phyloP scores from a whole-genome alignment of 2,113 vertebrate species.

The Poecilia latipinna region DNA sequence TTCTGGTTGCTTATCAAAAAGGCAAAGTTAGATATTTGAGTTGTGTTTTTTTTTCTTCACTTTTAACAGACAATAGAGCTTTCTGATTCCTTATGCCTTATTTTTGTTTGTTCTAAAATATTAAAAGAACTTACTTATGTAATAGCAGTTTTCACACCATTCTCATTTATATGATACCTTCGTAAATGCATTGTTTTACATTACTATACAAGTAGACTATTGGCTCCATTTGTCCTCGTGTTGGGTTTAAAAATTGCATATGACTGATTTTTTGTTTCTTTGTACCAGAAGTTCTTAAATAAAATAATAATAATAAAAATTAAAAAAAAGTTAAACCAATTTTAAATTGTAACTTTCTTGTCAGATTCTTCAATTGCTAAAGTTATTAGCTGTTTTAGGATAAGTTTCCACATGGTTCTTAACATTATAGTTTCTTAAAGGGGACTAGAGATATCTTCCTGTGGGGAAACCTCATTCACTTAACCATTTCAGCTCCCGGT shows the following conservation, averaged over 20 bases:
- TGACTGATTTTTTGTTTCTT: neutral
- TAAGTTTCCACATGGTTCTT: slow-evolving; percentile 12
- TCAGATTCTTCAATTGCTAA: slow-evolving; percentile 8
- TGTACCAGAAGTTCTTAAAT: neutral
- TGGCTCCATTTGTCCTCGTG: neutral
- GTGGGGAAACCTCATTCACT: slow-evolving; percentile 76
- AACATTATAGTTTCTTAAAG: slow-evolving; percentile 32
- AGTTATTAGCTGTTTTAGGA: slow-evolving; percentile 20
- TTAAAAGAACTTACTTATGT: neutral
- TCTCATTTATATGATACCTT: neutral
- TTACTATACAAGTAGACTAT: slow-evolving; percentile 5
- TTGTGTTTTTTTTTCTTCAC: too few species aligned
- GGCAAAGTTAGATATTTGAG: too few species aligned
- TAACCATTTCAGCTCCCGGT: slow-evolving; percentile 67
- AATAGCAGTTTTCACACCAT: neutral
- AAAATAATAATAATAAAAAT: neutral
- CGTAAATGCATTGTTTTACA: neutral
- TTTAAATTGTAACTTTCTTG: slow-evolving; percentile 8
- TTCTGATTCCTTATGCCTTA: neutral
- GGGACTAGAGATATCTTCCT: slow-evolving; percentile 64
- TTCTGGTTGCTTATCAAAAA: too few species aligned
- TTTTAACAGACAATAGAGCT: neutral
- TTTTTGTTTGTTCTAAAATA: neutral
- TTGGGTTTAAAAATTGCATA: neutral
- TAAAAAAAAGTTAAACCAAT: neutral